Conservation (phyloP, 1,140 invertebrate species). For the Bombus superbus region DNA sequence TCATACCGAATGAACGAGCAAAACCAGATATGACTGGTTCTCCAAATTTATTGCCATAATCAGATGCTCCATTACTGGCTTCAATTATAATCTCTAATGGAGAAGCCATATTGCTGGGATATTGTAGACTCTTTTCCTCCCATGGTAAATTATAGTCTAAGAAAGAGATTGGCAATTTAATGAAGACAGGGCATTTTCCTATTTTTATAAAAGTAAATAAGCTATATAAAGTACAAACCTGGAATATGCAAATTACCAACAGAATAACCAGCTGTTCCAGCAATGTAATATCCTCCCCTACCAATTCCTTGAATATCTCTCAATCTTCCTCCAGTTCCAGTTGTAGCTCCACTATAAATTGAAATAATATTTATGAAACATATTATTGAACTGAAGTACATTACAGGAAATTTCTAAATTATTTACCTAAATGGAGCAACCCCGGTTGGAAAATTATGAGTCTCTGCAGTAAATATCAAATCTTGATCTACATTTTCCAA, state of each 20-base stretch:
- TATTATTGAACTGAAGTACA: not conserved
- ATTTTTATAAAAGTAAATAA: not conserved
- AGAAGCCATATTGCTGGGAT: conserved; percentile 95
- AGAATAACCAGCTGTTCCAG: conserved; percentile 97
- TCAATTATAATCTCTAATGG: conserved; percentile 95
- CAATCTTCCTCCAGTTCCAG: conserved; percentile 97
- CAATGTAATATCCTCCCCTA: conserved; percentile 95
- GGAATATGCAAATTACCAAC: conserved; percentile 96
- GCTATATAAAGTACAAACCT: conserved; percentile 83
- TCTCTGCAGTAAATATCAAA: conserved; percentile 99
- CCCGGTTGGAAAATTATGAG: conserved; percentile 99
- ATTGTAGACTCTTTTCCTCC: conserved; percentile 90
- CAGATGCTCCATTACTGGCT: conserved; percentile 98
- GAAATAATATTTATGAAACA: conserved; percentile 7
- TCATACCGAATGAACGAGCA: conserved; percentile 94
- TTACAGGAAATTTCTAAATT: not conserved
- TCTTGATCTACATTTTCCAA: conserved; percentile 87
- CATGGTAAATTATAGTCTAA: conserved; percentile 92
- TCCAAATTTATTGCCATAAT: conserved; percentile 99
- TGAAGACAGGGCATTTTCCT: not conserved
- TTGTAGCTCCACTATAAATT: conserved; percentile 94
- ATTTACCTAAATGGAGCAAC: conserved; percentile 91
- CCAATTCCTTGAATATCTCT: conserved; percentile 97
- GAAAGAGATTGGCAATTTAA: not conserved
- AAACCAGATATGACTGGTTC: conserved; percentile 97